Evolutionary conservation across 2,113 vertebrate genomes (phyloP).

Genomic region (Scomber japonicus): DNA sequence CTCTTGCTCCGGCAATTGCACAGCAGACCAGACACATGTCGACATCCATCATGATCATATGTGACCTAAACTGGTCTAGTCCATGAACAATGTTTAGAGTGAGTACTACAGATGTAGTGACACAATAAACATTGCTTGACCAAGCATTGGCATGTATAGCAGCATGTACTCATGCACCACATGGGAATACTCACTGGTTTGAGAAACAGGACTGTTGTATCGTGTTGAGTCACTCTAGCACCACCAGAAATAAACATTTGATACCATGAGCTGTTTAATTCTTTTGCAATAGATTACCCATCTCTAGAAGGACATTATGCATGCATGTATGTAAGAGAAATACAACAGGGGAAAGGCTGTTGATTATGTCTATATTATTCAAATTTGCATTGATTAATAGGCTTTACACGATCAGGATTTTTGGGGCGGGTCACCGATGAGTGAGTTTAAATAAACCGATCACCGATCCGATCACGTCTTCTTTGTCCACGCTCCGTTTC

Average conservation of each 20-base stretch:
- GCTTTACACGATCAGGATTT: too few relatives aligned
- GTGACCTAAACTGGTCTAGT: conserved; percentile 50
- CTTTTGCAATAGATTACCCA: background rate
- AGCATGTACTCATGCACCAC: background rate
- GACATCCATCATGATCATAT: conserved; percentile 61
- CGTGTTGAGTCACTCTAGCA: background rate
- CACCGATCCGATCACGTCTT: too few relatives aligned
- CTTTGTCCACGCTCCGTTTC: too few relatives aligned
- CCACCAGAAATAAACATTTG: background rate
- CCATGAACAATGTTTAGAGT: conserved; percentile 34
- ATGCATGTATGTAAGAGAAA: too few relatives aligned
- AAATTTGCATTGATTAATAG: too few relatives aligned
- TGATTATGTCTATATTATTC: too few relatives aligned
- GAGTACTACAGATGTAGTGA: conserved; percentile 21
- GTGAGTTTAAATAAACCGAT: too few relatives aligned
- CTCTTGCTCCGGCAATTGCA: conserved; percentile 38
- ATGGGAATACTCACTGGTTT: conserved; percentile 18
- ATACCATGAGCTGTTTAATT: too few relatives aligned
- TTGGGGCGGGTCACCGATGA: too few relatives aligned
- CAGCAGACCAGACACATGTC: conserved; percentile 60
- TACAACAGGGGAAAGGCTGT: too few relatives aligned
- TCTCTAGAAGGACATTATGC: too few relatives aligned
- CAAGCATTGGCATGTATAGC: conserved; percentile 2
- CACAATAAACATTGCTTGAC: conserved; percentile 23
- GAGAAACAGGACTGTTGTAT: conserved; percentile 8